phyloP scores from a whole-genome alignment of 2,888 invertebrate genomes.

The Shargacucullia verbasci region DNA sequence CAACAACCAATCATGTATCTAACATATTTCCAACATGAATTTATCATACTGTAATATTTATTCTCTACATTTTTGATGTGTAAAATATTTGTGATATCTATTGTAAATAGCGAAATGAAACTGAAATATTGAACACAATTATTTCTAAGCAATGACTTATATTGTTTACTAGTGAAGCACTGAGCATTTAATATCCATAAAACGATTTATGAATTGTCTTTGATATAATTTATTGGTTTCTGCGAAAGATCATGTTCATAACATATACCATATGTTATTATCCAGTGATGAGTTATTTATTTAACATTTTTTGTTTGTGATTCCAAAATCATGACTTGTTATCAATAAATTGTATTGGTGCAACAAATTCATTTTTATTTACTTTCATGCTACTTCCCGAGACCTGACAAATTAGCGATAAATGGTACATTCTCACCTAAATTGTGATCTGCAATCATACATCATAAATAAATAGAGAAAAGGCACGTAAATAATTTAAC shows the following conservation, averaged over 20 bases:
- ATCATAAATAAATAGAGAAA: too few species aligned
- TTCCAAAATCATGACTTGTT: slow-evolving; percentile 56
- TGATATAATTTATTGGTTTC: slow-evolving; percentile 44
- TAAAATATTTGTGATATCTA: slow-evolving; percentile 65
- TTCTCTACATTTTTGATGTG: slow-evolving; percentile 49
- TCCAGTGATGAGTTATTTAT: slow-evolving; percentile 32
- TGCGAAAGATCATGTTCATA: slow-evolving; percentile 44
- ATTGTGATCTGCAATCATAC: too few species aligned
- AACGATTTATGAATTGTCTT: slow-evolving; percentile 35
- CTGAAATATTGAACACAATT: slow-evolving; percentile 58
- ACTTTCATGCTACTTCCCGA: not conserved
- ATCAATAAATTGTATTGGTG: slow-evolving; percentile 69
- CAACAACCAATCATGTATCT: slow-evolving; percentile 27
- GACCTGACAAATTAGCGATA: too few species aligned
- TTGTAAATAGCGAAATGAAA: slow-evolving; percentile 62
- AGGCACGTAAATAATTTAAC: too few species aligned
- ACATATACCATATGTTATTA: slow-evolving; percentile 27
- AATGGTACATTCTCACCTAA: too few species aligned
- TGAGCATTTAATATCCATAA: slow-evolving; percentile 42
- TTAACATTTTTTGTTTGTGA: slow-evolving; percentile 53
- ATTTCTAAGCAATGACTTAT: slow-evolving; percentile 44
- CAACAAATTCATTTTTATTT: slow-evolving; percentile 46
- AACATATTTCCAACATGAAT: slow-evolving; percentile 30
- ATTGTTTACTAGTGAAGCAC: slow-evolving; percentile 47
- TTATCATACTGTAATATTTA: slow-evolving; percentile 13